Conservation (phyloP, 2,888 invertebrate genomes). For the Saturnia pavonia region DNA sequence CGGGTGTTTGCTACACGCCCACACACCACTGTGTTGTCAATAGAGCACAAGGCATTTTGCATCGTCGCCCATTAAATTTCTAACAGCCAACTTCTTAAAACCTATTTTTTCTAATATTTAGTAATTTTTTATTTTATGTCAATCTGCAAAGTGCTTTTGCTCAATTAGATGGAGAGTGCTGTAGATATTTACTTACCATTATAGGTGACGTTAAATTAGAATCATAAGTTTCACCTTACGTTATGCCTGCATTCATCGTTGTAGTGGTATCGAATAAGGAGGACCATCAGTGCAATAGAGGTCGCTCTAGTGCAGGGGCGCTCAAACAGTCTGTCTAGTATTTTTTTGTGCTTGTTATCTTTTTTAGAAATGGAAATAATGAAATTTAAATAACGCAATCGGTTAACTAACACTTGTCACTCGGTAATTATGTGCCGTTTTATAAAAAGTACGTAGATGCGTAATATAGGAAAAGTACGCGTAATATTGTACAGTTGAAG, state of each 20-base stretch:
- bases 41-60: constrained; percentile 75
- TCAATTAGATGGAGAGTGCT: constrained; percentile 65
- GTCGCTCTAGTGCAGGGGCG: not conserved
- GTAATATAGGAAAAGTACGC: too few relatives aligned
- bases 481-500: too few relatives aligned
- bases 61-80: constrained; percentile 47
- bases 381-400: too few relatives aligned
- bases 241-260: constrained; percentile 25
- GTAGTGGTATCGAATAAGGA: not conserved
- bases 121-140: constrained; percentile 57
- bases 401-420: too few relatives aligned
- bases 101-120: not conserved
- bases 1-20: constrained; percentile 23
- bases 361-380: too few relatives aligned
- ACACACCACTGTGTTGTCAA: constrained; percentile 37
- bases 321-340: too few relatives aligned
- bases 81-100: not conserved
- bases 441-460: too few relatives aligned
- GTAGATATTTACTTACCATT: constrained; percentile 57
- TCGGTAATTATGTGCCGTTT: too few relatives aligned
- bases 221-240: constrained; percentile 42
- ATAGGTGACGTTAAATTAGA: constrained; percentile 53
- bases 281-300: constrained; percentile 2
- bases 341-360: too few relatives aligned
- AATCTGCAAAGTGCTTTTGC: constrained; percentile 77